These are phyloP conservation scores for Ctenomys sociabilis DNA, from an alignment of 2,113 vertebrate genomes.

Conservation along the genomic window DNA sequence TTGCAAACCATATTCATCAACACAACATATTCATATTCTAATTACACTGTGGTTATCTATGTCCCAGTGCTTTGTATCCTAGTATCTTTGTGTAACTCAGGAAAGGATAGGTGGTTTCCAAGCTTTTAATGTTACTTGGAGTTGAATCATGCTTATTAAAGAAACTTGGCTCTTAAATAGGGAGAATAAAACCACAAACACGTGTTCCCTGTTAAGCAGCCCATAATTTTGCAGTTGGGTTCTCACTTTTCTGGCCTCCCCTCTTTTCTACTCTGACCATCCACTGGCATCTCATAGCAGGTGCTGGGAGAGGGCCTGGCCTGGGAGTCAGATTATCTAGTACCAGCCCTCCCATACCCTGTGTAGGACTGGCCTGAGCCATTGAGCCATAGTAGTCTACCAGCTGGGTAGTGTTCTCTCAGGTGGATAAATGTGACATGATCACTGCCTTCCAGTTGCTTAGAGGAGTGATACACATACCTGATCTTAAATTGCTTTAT, in stretches of 20 bases:
- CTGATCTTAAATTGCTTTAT: background rate
- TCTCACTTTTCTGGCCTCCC: background rate
- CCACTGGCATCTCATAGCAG: background rate
- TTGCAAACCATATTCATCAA: background rate
- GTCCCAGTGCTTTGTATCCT: background rate
- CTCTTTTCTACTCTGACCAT: background rate
- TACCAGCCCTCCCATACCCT: background rate
- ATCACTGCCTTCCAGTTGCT: background rate
- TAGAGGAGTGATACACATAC: background rate
- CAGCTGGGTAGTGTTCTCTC: background rate
- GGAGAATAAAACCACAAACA: background rate
- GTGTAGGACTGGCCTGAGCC: background rate
- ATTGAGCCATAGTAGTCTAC: background rate
- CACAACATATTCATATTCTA: background rate
- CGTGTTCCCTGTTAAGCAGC: background rate
- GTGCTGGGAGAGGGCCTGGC: background rate
- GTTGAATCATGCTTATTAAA: constrained; percentile 44
- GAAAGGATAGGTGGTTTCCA: background rate
- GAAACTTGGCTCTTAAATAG: background rate
- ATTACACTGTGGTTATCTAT: background rate
- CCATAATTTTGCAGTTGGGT: background rate
- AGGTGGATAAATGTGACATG: background rate
- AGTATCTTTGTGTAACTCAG: background rate
- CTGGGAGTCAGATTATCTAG: background rate
- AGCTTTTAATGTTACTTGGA: background rate